A percentile compares a stretch with the other conserved stretches of the same genome.
phyloP scores from a whole-genome alignment of 37 sponge, comb jelly and placozoan genomes.

The Axinella damicornis region DNA sequence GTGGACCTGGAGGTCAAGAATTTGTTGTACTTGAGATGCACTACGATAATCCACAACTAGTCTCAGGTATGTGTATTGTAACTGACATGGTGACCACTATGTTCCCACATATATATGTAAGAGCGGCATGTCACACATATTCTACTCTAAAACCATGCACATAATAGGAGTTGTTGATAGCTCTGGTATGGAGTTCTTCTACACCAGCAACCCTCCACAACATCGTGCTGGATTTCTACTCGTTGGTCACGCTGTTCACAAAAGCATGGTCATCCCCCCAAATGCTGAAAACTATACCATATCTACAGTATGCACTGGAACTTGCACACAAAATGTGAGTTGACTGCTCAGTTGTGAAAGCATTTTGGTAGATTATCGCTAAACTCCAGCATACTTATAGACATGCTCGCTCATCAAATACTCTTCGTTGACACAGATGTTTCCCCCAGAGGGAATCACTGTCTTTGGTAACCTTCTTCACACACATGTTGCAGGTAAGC shows the following conservation, averaged over 20 bases:
- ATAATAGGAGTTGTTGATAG: conserved; percentile 25
- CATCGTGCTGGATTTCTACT: conserved; percentile 36
- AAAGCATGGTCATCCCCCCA: conserved; percentile 48
- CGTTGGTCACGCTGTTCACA: conserved; percentile 24
- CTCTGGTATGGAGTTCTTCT: conserved; percentile 54
- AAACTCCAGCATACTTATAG: background rate
- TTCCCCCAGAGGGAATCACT: conserved; percentile 40
- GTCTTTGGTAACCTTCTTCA: conserved; percentile 56
- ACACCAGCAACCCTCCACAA: background rate
- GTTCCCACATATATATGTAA: too few relatives aligned
- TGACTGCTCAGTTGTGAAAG: too few relatives aligned
- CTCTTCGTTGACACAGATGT: conserved; percentile 5
- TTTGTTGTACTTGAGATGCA: conserved; percentile 67
- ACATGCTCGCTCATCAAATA: too few relatives aligned
- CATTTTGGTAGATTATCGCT: too few relatives aligned
- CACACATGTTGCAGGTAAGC: conserved; percentile 59
- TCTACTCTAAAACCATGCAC: background rate
- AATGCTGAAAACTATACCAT: conserved; percentile 18
- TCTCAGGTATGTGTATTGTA: too few relatives aligned
- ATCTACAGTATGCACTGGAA: background rate
- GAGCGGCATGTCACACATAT: background rate
- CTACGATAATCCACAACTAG: conserved; percentile 69
- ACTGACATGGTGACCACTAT: background rate
- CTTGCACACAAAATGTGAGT: conserved; percentile 43
- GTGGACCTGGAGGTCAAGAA: conserved; percentile 46